A percentile compares a stretch with the other conserved stretches of the same genome.
Conservation (phyloP, 1,140 invertebrate genomes). For the Fopius arisanus region DNA sequence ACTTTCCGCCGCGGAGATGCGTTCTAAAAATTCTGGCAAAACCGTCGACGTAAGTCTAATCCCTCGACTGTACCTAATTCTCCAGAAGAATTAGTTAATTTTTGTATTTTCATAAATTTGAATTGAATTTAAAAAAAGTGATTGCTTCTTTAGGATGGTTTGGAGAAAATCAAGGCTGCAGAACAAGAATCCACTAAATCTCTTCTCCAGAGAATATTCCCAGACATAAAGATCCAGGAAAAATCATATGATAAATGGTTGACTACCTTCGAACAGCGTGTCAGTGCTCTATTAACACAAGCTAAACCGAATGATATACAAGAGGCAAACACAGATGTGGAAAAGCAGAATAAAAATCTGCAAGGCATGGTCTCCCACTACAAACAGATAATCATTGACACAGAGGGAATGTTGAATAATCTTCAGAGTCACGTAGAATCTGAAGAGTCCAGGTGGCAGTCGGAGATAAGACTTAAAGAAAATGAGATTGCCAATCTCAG, state of each 20-base stretch:
- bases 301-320: conserved; percentile 34
- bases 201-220: conserved; percentile 70
- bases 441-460: conserved; percentile 75
- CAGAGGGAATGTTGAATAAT: conserved; percentile 74
- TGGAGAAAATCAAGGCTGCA: conserved; percentile 62
- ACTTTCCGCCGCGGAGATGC: conserved; percentile 74
- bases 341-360: conserved; percentile 69
- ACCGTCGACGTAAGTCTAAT: conserved; percentile 65
- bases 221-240: conserved; percentile 64
- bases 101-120: background rate
- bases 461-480: conserved; percentile 70
- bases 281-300: conserved; percentile 43
- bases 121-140: background rate
- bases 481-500: conserved; percentile 69
- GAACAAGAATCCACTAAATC: conserved; percentile 68
- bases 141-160: conserved; percentile 57
- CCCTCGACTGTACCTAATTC: background rate
- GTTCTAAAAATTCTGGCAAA: conserved; percentile 54
- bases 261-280: conserved; percentile 64
- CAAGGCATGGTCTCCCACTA: conserved; percentile 75
- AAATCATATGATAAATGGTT: conserved; percentile 66
- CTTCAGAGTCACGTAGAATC: conserved; percentile 74
- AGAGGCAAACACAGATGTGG: conserved; percentile 53
- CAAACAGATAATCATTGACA: conserved; percentile 77
- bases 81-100: background rate